Evolutionary conservation across 2,113 vertebrate species (phyloP).

Genomic region (Hepsetus odoe): DNA sequence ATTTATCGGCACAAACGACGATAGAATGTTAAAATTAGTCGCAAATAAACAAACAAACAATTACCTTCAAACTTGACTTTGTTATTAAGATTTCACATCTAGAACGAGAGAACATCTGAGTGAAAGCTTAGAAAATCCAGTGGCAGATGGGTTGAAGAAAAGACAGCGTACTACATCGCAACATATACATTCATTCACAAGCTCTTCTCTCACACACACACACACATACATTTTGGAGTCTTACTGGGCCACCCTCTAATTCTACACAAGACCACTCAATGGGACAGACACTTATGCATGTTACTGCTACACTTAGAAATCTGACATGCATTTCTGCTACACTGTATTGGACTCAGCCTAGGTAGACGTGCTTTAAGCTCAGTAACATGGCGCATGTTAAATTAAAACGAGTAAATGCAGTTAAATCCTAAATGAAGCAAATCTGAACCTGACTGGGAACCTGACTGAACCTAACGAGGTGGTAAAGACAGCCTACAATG

Average conservation of each 20-base stretch:
- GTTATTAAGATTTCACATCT: not conserved
- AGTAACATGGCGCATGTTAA: no score
- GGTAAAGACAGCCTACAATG: no score
- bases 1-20: not conserved
- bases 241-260: not conserved
- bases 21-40: not conserved
- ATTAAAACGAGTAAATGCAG: no score
- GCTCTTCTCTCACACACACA: not conserved
- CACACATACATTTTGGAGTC: not conserved
- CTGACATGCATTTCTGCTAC: not conserved
- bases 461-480: not conserved
- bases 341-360: not conserved
- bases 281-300: not conserved
- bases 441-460: no score
- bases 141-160: not conserved
- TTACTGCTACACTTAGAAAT: not conserved
- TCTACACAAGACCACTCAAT: not conserved
- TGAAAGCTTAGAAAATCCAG: not conserved
- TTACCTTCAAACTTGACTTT: not conserved
- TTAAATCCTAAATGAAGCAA: no score
- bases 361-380: not conserved
- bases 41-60: not conserved
- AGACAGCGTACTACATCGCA: not conserved
- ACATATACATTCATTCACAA: conserved; percentile 16
- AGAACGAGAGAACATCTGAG: not conserved